Evolutionary conservation across 2,888 invertebrate genomes (phyloP).

Genomic region (Boloria euphrosyne): DNA sequence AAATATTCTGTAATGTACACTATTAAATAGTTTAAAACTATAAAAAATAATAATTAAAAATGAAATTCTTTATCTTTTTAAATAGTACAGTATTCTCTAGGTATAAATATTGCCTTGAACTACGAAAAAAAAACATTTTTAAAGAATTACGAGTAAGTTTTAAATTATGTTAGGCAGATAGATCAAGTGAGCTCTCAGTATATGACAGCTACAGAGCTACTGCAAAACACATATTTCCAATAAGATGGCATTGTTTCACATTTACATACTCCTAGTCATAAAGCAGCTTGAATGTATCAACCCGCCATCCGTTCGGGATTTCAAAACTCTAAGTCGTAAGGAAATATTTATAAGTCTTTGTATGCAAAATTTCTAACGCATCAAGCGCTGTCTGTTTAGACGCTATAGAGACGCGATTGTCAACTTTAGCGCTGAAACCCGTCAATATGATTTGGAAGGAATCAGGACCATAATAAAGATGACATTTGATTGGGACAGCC

Average conservation of each 20-base stretch:
- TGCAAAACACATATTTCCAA: slow-evolving; percentile 51
- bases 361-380: slow-evolving; percentile 78
- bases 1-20: too few relatives aligned
- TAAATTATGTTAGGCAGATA: too few relatives aligned
- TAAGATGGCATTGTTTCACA: slow-evolving; percentile 66
- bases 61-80: too few relatives aligned
- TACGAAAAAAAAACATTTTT: too few relatives aligned
- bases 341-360: slow-evolving; percentile 81
- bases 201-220: slow-evolving; percentile 45
- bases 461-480: slow-evolving; percentile 45
- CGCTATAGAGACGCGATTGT: slow-evolving; percentile 56
- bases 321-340: slow-evolving; percentile 68
- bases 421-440: slow-evolving; percentile 55
- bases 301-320: slow-evolving; percentile 71
- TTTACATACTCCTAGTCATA: slow-evolving; percentile 71
- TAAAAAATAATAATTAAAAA: too few relatives aligned
- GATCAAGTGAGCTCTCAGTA: slow-evolving; percentile 5
- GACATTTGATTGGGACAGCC: slow-evolving; percentile 51
- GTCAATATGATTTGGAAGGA: slow-evolving; percentile 47
- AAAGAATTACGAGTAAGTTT: too few relatives aligned
- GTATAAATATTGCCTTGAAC: too few relatives aligned
- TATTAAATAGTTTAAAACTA: too few relatives aligned
- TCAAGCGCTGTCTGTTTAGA: slow-evolving; percentile 62
- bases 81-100: too few relatives aligned
- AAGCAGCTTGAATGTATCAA: slow-evolving; percentile 50